Evolutionary conservation across 2,113 vertebrate species (phyloP).

Genomic region (Sprattus sprattus): DNA sequence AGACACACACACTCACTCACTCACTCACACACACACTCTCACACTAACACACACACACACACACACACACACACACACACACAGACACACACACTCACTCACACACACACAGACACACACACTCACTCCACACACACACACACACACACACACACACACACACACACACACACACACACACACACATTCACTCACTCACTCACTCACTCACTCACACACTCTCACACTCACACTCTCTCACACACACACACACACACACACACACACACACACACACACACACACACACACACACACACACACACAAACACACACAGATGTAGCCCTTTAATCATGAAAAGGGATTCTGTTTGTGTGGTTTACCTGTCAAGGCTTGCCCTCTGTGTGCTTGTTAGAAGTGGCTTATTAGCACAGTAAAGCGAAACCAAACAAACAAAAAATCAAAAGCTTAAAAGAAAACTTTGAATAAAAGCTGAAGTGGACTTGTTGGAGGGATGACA

Average conservation of each 20-base stretch:
- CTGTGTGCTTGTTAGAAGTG: conserved; percentile 21
- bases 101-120: too few species aligned
- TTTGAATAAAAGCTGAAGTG: conserved; percentile 29
- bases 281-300: neutral
- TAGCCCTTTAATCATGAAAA: neutral
- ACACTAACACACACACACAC: too few species aligned
- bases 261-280: neutral
- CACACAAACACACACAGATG: neutral
- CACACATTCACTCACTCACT: neutral
- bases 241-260: neutral
- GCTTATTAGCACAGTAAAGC: conserved; percentile 60
- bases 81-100: neutral
- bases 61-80: neutral
- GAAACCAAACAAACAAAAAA: conserved; percentile 19
- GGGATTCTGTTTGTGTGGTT: neutral
- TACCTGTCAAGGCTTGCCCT: conserved; percentile 35
- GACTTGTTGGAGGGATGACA: conserved; percentile 16
- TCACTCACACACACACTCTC: too few species aligned
- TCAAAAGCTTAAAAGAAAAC: conserved; percentile 32
- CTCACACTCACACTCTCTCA: neutral
- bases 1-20: too few species aligned
- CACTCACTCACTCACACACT: neutral
- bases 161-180: neutral
- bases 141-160: neutral
- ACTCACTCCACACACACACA: too few species aligned